phyloP scores from a whole-genome alignment of 2,113 vertebrate species.

The Varanus komodoensis region DNA sequence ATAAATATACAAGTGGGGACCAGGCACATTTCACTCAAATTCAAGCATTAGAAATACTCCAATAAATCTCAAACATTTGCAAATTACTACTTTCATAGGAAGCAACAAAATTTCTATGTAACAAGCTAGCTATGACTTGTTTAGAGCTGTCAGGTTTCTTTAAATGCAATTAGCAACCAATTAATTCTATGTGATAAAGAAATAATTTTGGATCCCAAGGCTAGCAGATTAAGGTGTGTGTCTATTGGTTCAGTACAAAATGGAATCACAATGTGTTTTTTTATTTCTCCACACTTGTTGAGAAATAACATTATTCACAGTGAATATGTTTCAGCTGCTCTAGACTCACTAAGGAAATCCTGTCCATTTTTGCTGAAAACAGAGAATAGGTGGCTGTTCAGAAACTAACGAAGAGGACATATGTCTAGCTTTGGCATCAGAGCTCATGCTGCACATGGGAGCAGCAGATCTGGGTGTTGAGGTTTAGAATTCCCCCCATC shows the following conservation, averaged over 20 bases:
- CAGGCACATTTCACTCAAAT: not conserved
- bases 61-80: not conserved
- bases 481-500: not conserved
- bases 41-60: not conserved
- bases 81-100: constrained; percentile 2
- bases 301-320: not conserved
- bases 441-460: not conserved
- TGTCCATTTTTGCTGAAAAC: not conserved
- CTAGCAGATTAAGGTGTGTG: not conserved
- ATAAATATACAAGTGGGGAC: not conserved
- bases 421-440: not conserved
- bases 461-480: not conserved
- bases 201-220: not conserved
- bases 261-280: not conserved
- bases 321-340: not conserved
- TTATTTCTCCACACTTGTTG: not conserved
- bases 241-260: not conserved
- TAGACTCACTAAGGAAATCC: not conserved
- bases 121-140: not conserved
- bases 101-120: not conserved
- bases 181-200: constrained; percentile 36
- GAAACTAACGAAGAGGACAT: not conserved
- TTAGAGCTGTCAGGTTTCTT: not conserved
- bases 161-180: not conserved
- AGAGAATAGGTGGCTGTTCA: not conserved